Conservation (phyloP, 2,888 invertebrate genomes). For the Cyclophora punctaria region DNA sequence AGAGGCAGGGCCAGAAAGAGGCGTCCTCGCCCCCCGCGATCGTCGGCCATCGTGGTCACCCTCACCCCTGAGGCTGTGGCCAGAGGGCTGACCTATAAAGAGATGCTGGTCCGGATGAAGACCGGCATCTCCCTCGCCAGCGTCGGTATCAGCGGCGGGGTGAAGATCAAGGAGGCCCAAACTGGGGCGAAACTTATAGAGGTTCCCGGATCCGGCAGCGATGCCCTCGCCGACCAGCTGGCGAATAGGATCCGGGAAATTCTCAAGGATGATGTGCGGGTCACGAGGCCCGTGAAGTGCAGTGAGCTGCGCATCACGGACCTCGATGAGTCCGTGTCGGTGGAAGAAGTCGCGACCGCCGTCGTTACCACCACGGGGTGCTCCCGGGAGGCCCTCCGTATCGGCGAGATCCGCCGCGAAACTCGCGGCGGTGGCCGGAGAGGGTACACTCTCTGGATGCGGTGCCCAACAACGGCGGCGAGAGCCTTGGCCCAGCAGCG, state of each 20-base stretch:
- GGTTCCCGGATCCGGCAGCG: too few species aligned
- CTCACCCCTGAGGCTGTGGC: slow-evolving; percentile 2
- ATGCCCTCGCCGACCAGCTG: too few species aligned
- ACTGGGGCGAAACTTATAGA: slow-evolving; percentile 12
- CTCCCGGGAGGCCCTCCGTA: too few species aligned
- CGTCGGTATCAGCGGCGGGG: slow-evolving; percentile 1
- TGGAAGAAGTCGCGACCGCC: too few species aligned
- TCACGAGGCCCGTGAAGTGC: neutral
- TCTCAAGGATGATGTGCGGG: neutral
- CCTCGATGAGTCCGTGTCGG: neutral
- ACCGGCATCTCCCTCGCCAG: neutral
- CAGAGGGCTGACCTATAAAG: neutral
- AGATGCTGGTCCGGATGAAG: neutral
- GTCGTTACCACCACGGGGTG: too few species aligned
- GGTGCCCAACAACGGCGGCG: too few species aligned
- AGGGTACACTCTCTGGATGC: too few species aligned
- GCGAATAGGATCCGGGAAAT: too few species aligned
- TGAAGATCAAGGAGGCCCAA: slow-evolving; percentile 15
- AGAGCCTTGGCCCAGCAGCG: too few species aligned
- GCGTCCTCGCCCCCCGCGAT: slow-evolving; percentile 8
- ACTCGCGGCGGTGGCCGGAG: too few species aligned
- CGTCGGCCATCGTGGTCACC: neutral
- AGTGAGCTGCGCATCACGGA: neutral
- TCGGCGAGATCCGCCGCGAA: too few species aligned
- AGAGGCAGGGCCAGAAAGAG: too few species aligned